Conservation (phyloP, 2,113 vertebrate genomes). For the Hippocampus zosterae region DNA sequence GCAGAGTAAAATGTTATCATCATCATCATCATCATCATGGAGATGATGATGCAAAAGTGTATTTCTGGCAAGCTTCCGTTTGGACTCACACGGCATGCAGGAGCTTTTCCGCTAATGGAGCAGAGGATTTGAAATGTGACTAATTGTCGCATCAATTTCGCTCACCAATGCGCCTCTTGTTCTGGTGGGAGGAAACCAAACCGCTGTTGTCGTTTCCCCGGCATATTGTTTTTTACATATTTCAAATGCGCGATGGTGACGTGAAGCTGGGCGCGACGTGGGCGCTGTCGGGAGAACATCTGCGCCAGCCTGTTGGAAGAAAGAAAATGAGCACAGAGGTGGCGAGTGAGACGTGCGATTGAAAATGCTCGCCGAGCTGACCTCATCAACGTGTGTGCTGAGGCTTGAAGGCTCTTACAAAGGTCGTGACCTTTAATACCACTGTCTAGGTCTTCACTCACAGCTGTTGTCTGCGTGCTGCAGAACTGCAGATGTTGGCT, state of each 20-base stretch:
- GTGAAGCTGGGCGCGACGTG: background rate
- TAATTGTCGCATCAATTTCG: conserved; percentile 64
- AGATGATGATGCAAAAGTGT: conserved; percentile 34
- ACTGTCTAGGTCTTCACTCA: conserved; percentile 4
- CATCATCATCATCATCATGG: conserved; percentile 24
- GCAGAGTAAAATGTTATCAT: background rate
- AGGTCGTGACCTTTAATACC: conserved; percentile 27
- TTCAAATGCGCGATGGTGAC: background rate
- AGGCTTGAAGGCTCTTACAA: conserved; percentile 34
- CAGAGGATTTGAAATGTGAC: conserved; percentile 61
- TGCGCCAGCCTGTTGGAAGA: background rate
- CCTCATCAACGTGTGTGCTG: conserved; percentile 39
- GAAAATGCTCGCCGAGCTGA: conserved; percentile 41
- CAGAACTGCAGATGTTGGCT: background rate
- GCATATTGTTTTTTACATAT: conserved; percentile 8
- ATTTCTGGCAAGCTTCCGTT: conserved; percentile 39
- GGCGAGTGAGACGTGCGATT: conserved; percentile 20
- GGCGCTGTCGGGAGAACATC: conserved; percentile 23
- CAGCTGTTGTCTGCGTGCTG: background rate
- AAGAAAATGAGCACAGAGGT: conserved; percentile 2
- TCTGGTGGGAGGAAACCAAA: conserved; percentile 36
- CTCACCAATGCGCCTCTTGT: conserved; percentile 58
- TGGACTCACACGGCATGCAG: conserved; percentile 35
- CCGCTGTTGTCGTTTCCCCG: conserved; percentile 34
- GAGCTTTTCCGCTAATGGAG: conserved; percentile 46